A percentile compares a stretch with the other conserved stretches of the same genome.
phyloP scores from a whole-genome alignment of 1,140 invertebrate genomes.

The Eumaeus atala region DNA sequence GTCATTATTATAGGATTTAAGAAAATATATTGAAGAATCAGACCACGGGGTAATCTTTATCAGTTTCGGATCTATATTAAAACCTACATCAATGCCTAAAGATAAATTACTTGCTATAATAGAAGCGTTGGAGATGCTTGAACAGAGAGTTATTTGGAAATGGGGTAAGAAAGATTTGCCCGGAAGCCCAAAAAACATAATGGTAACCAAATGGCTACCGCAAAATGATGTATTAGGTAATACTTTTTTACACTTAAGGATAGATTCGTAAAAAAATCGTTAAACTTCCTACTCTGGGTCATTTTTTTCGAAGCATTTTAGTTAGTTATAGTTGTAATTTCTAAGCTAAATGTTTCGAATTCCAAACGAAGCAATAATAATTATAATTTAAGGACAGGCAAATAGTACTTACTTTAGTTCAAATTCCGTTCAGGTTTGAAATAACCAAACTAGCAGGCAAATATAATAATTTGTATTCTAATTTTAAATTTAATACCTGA shows the following conservation, averaged over 20 bases:
- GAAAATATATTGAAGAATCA: constrained; percentile 80
- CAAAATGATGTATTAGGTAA: constrained; percentile 81
- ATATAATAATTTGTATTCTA: too few relatives aligned
- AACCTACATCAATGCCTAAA: constrained; percentile 75
- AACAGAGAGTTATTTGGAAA: constrained; percentile 81
- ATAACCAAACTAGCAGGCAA: too few relatives aligned
- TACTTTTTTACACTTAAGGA: constrained; percentile 19
- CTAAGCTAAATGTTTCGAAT: too few relatives aligned
- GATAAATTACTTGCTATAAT: constrained; percentile 77
- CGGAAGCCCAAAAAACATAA: constrained; percentile 78
- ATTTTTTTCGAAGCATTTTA: too few relatives aligned
- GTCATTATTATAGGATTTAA: constrained; percentile 76
- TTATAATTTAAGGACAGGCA: too few relatives aligned
- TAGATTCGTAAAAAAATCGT: too few relatives aligned
- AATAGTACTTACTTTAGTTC: too few relatives aligned
- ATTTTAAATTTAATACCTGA: too few relatives aligned
- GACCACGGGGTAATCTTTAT: constrained; percentile 82
- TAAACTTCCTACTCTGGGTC: too few relatives aligned
- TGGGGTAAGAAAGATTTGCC: constrained; percentile 79
- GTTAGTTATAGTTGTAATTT: too few relatives aligned
- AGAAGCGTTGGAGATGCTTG: constrained; percentile 75
- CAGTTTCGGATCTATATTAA: constrained; percentile 82
- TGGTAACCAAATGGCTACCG: constrained; percentile 80
- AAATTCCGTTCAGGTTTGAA: too few relatives aligned
- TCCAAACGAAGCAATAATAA: too few relatives aligned